These are phyloP conservation scores for Sciurus vulgaris DNA, from an alignment of 2,797 vertebrate species.

Conservation along the genomic window DNA sequence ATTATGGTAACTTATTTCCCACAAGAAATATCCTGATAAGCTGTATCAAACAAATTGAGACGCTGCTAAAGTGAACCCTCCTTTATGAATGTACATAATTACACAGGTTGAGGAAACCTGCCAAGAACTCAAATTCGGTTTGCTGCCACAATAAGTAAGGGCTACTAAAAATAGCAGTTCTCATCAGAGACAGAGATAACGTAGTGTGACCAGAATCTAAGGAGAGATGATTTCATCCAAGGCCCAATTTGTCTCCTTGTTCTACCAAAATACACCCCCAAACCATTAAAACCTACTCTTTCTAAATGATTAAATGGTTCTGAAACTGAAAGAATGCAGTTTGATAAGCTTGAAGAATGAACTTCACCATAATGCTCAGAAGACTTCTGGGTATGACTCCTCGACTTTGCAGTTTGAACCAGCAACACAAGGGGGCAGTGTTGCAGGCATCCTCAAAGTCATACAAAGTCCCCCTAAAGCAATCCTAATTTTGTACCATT, in stretches of 20 bases:
- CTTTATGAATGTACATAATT: neutral
- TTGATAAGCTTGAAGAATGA: neutral
- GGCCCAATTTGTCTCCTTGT: fast-evolving
- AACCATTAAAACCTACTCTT: neutral
- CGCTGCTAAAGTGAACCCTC: neutral
- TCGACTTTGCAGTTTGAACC: neutral
- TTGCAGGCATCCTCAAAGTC: fast-evolving
- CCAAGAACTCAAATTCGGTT: neutral
- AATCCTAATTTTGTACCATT: neutral
- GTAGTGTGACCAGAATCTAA: neutral
- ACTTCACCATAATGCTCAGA: neutral
- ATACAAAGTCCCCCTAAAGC: neutral
- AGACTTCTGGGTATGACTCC: neutral
- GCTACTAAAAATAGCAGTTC: neutral
- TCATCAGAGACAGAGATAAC: neutral
- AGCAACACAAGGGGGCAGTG: neutral
- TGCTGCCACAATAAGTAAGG: neutral
- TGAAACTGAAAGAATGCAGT: neutral
- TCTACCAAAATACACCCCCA: neutral
- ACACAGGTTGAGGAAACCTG: neutral
- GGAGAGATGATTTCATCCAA: neutral
- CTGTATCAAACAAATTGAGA: neutral
- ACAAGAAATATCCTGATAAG: neutral
- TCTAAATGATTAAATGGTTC: neutral
- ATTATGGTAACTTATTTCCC: neutral